A percentile compares a stretch with the other conserved stretches of the same genome.
Evolutionary conservation across 2,797 vertebrate species (phyloP).

Genomic region (Poecilia velifera): DNA sequence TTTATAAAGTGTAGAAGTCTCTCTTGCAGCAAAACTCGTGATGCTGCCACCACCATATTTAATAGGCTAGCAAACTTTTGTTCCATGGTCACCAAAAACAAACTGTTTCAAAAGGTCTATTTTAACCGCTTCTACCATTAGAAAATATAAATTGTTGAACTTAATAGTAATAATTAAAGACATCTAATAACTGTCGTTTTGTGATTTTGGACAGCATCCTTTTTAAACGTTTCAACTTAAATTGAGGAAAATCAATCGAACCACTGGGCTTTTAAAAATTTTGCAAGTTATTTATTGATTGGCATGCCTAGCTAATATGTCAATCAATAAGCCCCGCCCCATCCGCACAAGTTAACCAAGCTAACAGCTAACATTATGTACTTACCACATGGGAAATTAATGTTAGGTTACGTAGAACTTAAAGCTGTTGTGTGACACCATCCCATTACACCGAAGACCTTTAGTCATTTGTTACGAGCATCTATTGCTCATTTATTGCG

Average conservation of each 20-base stretch:
- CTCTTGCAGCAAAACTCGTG: not conserved
- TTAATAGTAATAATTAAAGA: no score
- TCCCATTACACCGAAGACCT: no score
- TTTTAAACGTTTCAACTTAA: not conserved
- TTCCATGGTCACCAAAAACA: not conserved
- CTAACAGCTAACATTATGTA: not conserved
- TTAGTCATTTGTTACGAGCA: not conserved
- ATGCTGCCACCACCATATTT: not conserved
- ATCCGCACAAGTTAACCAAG: not conserved
- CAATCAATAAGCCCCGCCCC: conserved; percentile 19
- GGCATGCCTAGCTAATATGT: not conserved
- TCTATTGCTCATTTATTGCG: not conserved
- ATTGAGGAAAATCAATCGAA: not conserved
- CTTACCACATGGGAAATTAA: not conserved
- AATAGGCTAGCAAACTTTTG: not conserved
- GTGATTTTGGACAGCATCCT: not conserved
- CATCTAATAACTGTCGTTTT: not conserved
- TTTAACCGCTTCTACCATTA: no score
- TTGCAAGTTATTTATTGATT: not conserved
- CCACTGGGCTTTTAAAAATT: not conserved
- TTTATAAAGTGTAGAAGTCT: not conserved
- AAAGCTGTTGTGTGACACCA: not conserved
- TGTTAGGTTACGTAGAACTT: not conserved
- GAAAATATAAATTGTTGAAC: no score
- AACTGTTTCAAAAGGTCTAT: not conserved